Evolutionary conservation across 2,888 invertebrate genomes (phyloP).

Genomic region (Acanthosepion pharaonis): DNA sequence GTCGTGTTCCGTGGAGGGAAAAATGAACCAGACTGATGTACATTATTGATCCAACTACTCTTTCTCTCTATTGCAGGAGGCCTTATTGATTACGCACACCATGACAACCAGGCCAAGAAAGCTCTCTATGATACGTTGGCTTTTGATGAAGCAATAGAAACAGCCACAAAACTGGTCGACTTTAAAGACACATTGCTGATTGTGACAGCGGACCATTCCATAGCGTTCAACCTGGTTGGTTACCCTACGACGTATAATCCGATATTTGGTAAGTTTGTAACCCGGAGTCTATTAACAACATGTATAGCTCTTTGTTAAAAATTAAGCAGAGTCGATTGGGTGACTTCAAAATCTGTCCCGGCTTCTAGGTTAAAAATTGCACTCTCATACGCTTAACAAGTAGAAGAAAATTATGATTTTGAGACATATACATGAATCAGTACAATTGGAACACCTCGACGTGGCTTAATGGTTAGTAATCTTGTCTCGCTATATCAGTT

Average conservation of each 20-base stretch:
- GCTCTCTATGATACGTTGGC: constrained; percentile 87
- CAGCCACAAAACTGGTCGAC: constrained; percentile 78
- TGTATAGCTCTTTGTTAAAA: neutral
- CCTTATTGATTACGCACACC: constrained; percentile 76
- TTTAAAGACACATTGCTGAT: constrained; percentile 85
- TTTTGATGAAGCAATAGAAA: constrained; percentile 82
- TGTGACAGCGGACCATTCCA: constrained; percentile 77
- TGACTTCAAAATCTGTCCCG: too few species aligned
- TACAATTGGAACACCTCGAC: too few species aligned
- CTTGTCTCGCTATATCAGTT: too few species aligned
- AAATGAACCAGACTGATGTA: too few species aligned
- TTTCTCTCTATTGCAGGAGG: constrained; percentile 62
- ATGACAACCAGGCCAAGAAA: constrained; percentile 77
- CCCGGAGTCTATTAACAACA: accelerated
- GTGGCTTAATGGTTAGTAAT: too few species aligned
- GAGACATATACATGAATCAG: too few species aligned
- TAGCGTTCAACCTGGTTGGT: constrained; percentile 71
- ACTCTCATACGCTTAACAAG: too few species aligned
- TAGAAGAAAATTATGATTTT: too few species aligned
- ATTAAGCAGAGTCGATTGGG: too few species aligned
- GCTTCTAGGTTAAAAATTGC: too few species aligned
- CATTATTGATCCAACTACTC: too few species aligned
- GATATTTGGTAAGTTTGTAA: constrained; percentile 51
- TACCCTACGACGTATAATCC: constrained; percentile 69
- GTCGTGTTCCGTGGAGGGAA: too few species aligned